These are phyloP conservation scores for Carabus problematicus DNA, from an alignment of 2,888 invertebrate genomes.

Conservation along the genomic window DNA sequence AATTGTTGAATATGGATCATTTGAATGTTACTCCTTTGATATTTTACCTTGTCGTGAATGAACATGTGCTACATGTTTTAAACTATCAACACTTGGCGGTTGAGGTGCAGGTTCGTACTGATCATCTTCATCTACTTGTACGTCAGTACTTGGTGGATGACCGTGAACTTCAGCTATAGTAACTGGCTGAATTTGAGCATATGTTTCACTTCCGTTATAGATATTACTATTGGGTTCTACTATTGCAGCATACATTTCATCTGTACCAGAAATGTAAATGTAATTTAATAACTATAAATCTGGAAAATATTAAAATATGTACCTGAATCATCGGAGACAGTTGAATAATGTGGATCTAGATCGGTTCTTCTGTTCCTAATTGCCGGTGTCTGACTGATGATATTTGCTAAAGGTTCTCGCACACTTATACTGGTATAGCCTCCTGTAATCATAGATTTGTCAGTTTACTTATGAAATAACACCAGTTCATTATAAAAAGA, in stretches of 20 bases:
- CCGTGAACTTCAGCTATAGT: slow-evolving; percentile 54
- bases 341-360: slow-evolving; percentile 81
- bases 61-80: slow-evolving; percentile 67
- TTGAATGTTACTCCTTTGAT: neutral
- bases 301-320: slow-evolving; percentile 42
- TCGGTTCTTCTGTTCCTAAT: slow-evolving; percentile 56
- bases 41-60: slow-evolving; percentile 66
- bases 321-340: slow-evolving; percentile 91
- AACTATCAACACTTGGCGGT: slow-evolving; percentile 69
- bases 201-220: slow-evolving; percentile 84
- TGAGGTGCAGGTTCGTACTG: slow-evolving; percentile 60
- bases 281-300: slow-evolving; percentile 35
- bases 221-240: slow-evolving; percentile 75
- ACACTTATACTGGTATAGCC: slow-evolving; percentile 93
- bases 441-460: slow-evolving; percentile 64
- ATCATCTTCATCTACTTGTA: slow-evolving; percentile 51
- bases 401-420: slow-evolving; percentile 83
- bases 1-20: slow-evolving; percentile 7
- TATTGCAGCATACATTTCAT: slow-evolving; percentile 91
- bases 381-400: slow-evolving; percentile 70
- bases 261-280: slow-evolving; percentile 57
- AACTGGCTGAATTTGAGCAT: slow-evolving; percentile 79
- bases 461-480: too few relatives aligned
- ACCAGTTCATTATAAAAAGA: neutral
- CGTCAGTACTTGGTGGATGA: slow-evolving; percentile 48